Percentiles rank a stretch among this genome's conserved stretches.
These are phyloP conservation scores for Drosophila leontia DNA, from an alignment of 1,140 invertebrate species.

Conservation along the genomic window DNA sequence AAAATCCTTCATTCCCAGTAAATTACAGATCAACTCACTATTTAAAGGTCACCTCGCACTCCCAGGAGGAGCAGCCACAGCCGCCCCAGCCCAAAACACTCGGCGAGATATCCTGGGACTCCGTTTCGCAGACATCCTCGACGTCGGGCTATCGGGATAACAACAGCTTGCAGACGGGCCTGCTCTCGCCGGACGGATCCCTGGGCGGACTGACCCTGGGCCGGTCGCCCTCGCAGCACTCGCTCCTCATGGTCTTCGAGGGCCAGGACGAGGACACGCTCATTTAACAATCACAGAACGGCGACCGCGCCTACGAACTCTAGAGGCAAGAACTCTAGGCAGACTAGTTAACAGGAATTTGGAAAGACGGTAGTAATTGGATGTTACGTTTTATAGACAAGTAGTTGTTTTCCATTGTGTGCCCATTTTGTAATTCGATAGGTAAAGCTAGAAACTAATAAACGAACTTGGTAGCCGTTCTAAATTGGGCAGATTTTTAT, in stretches of 20 bases:
- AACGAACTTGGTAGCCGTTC: slow-evolving; percentile 61
- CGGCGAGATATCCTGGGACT: slow-evolving; percentile 90
- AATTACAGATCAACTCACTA: slow-evolving; percentile 52
- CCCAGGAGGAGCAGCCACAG: slow-evolving; percentile 73
- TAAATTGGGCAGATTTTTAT: slow-evolving; percentile 9
- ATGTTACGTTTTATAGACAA: slow-evolving; percentile 66
- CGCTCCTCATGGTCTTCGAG: slow-evolving; percentile 89
- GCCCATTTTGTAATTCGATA: slow-evolving; percentile 63
- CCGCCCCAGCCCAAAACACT: slow-evolving; percentile 74
- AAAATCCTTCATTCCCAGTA: slow-evolving; percentile 43
- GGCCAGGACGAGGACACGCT: slow-evolving; percentile 91
- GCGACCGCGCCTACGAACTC: slow-evolving; percentile 78
- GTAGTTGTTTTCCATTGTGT: slow-evolving; percentile 64
- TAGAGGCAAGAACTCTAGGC: slow-evolving; percentile 31
- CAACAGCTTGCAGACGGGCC: slow-evolving; percentile 86
- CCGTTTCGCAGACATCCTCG: slow-evolving; percentile 91
- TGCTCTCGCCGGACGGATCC: slow-evolving; percentile 86
- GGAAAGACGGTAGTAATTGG: slow-evolving; percentile 18
- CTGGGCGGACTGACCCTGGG: slow-evolving; percentile 77
- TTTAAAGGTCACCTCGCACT: slow-evolving; percentile 70
- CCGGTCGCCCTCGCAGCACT: slow-evolving; percentile 88
- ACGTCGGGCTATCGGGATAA: slow-evolving; percentile 91
- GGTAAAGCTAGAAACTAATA: slow-evolving; percentile 39
- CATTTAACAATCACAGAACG: slow-evolving; percentile 87
- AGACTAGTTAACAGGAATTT: slow-evolving; percentile 26